Conservation (phyloP, 2,113 vertebrate genomes). For the Danio rerio region GRCz12tu NC_133179.1:14348501-14349000, state of each 20-base stretch:
- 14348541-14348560: neutral
- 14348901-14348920: conserved; percentile 32
- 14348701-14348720: conserved; percentile 11
- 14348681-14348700: neutral
- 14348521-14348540: neutral
- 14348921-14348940: conserved; percentile 25
- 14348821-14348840: conserved; percentile 27
- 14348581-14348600: conserved; percentile 14
- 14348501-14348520: neutral
- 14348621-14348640: neutral
- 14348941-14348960: conserved; percentile 23
- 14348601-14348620: neutral
- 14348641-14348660: neutral
- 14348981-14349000: neutral
- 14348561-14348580: neutral
- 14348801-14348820: conserved; percentile 7
- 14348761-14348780: conserved; percentile 31
- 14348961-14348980: conserved; percentile 6
- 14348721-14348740: conserved; percentile 36
- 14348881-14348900: conserved; percentile 29
- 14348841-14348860: conserved; percentile 18
- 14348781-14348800: conserved; percentile 17
- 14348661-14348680: conserved; percentile 5
- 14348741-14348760: conserved; percentile 33
- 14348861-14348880: neutral